These are phyloP conservation scores for Dendronephthya gigantea DNA, from an alignment of 64 coral and sea anemone genomes.

Conservation along the genomic window DNA sequence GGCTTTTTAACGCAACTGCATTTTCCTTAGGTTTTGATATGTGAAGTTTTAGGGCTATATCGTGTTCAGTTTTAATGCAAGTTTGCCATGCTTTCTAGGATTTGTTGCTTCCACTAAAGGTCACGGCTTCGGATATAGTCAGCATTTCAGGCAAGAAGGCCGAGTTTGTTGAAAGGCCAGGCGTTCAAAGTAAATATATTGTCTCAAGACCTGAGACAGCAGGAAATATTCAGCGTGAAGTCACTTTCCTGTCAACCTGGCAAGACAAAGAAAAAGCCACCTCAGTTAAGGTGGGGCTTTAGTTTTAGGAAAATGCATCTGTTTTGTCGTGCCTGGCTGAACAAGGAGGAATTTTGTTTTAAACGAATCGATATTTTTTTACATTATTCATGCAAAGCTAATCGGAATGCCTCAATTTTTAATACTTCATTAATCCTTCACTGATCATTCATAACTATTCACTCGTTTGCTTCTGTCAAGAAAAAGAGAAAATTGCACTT, in stretches of 20 bases:
- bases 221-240: not conserved
- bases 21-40: too few relatives aligned
- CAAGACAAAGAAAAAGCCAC: constrained; percentile 15
- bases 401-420: too few relatives aligned
- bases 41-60: too few relatives aligned
- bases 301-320: not conserved
- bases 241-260: constrained; percentile 28
- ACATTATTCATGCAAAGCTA: too few relatives aligned
- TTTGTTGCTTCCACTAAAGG: constrained; percentile 23
- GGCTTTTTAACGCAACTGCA: too few relatives aligned
- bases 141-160: constrained; percentile 34
- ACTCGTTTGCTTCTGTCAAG: too few relatives aligned
- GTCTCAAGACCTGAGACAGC: not conserved
- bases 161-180: not conserved
- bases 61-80: too few relatives aligned
- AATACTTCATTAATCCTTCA: too few relatives aligned
- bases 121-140: constrained; percentile 47
- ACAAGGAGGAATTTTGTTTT: not conserved
- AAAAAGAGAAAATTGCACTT: too few relatives aligned
- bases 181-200: not conserved
- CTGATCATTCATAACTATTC: too few relatives aligned
- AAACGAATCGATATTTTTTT: too few relatives aligned
- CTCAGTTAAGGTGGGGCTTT: not conserved
- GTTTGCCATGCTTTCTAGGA: not conserved
- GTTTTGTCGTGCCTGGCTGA: not conserved